Evolutionary conservation across 53 echinoderm and acorn worm genomes (phyloP).

Genomic region (Henricia sp.): DNA sequence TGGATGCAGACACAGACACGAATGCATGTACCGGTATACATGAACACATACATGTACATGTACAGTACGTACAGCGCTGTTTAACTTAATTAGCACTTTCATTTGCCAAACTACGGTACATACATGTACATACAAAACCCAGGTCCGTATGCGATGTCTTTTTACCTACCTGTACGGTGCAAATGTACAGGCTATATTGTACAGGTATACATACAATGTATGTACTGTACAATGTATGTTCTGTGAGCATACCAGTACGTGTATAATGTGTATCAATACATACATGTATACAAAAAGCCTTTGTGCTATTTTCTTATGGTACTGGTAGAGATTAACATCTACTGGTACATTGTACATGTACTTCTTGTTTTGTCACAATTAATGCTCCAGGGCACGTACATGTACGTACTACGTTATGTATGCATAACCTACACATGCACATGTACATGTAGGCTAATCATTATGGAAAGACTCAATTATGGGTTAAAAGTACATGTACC

Average conservation of each 20-base stretch:
- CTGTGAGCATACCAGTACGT: neutral
- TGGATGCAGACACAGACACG: neutral
- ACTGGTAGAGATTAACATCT: no score
- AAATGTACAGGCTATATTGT: neutral
- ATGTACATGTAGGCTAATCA: constrained; percentile 1
- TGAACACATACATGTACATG: neutral
- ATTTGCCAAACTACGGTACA: no score
- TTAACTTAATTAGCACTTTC: no score
- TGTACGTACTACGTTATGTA: neutral
- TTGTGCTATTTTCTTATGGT: neutral
- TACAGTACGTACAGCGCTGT: neutral
- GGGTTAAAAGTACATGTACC: neutral
- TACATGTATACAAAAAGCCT: neutral
- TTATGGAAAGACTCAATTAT: neutral
- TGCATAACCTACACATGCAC: neutral
- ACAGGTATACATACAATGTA: neutral
- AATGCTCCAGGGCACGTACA: no score
- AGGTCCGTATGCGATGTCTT: no score
- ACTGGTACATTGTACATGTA: no score
- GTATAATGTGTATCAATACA: neutral
- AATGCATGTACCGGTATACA: neutral
- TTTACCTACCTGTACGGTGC: neutral
- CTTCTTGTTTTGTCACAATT: no score
- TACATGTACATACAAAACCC: neutral
- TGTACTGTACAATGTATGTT: neutral